phyloP scores from a whole-genome alignment of 2,888 invertebrate species.

The Stenurella melanura region DNA sequence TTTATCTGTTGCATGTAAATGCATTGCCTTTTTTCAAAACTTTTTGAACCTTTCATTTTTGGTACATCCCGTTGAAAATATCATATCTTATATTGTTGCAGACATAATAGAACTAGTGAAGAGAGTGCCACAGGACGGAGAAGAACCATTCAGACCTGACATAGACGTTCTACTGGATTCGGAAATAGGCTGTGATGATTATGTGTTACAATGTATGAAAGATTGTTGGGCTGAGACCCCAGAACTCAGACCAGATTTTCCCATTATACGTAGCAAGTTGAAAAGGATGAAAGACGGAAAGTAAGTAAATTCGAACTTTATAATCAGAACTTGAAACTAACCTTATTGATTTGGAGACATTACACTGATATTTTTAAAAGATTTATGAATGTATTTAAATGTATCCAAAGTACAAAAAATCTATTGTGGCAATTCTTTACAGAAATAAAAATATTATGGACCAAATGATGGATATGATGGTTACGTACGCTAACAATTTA shows the following conservation, averaged over 20 bases:
- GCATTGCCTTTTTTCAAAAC: neutral
- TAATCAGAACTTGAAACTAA: neutral
- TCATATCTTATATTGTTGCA: constrained; percentile 68
- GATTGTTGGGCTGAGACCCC: constrained; percentile 95
- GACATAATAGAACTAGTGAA: constrained; percentile 92
- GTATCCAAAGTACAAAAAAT: neutral
- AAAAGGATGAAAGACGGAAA: constrained; percentile 93
- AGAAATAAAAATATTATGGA: constrained; percentile 95
- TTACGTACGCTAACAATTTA: constrained; percentile 95
- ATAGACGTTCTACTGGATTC: constrained; percentile 82
- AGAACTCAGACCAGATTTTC: constrained; percentile 89
- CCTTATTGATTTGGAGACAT: neutral
- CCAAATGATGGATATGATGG: constrained; percentile 99
- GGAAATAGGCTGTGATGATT: constrained; percentile 85
- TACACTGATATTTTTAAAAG: neutral
- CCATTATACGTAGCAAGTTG: constrained; percentile 83
- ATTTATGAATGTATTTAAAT: neutral
- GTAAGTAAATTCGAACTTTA: constrained; percentile 75
- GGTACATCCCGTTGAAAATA: neutral
- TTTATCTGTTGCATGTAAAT: neutral
- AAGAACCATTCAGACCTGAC: constrained; percentile 87
- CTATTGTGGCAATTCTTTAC: constrained; percentile 53
- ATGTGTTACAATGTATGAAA: constrained; percentile 86
- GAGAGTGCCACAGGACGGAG: constrained; percentile 79
- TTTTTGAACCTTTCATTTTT: neutral